Evolutionary conservation across 2,113 vertebrate genomes (phyloP), one percentile per base, ranked within the genome.

Genomic region (Malurus elegans): DNA sequence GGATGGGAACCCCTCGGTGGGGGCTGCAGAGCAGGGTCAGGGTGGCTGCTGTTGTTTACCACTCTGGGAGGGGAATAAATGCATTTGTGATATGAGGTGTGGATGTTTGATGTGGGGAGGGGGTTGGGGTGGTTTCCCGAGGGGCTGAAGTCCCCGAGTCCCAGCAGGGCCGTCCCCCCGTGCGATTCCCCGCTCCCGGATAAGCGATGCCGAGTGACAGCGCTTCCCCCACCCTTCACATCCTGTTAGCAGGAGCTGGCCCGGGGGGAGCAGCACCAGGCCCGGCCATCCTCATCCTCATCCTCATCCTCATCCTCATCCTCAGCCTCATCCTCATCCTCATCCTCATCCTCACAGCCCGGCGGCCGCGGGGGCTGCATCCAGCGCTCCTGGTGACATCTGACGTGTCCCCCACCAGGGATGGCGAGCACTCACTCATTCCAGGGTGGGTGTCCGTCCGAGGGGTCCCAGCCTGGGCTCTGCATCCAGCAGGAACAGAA

Each of bases 31-130:
- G 56, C 10, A 17, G 14, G 32, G 53, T 28, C 6, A 2, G 61
- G 70, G 24, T 7, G 19, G 79, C 26, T 69, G 83, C 82, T 88
- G 86, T 94, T 95, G 95, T 97, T 97, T 97, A 97, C 96, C 96
- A 15, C 10, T 12, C 7, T 14, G 31, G 31, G 25, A 25, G 69
- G 38, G 75, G 29, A 97, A 97, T 95, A 97, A 97, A 84, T 69
- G 14, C 58, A 92, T 96, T 97, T 97, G 93, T 96, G 96, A 78
- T 95, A 92, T 1, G 23, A 87, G 51, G 60, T 14, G 64, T 7
- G 5, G 51, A n/a, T 72, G 44, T 50, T 62, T 20, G 73, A 2
- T 85, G 87, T 12, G 34, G 84, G 64, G 54, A 36, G 31, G 32
- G 45, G 71, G 53, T 1, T 1, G 70, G 71, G 24, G 4, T 1